These are phyloP conservation scores for Orthosia cruda DNA, from an alignment of 2,888 invertebrate genomes.

Conservation along the genomic window DNA sequence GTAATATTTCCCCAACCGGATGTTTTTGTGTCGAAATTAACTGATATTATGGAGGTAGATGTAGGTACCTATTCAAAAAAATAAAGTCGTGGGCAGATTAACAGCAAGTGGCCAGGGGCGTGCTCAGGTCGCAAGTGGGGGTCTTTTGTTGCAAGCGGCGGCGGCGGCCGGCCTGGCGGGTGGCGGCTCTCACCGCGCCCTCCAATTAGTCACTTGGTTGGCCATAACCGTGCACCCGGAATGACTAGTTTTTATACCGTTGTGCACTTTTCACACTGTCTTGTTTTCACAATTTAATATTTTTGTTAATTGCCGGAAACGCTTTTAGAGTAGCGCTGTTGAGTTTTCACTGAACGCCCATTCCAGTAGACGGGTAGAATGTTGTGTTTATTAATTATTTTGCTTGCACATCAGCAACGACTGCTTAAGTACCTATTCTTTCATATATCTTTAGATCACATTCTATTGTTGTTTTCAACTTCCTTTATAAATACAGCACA, in stretches of 20 bases:
- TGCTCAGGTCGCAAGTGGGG: slow-evolving; percentile 39
- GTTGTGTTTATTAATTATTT: not conserved
- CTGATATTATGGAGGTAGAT: slow-evolving; percentile 10
- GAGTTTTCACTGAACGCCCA: slow-evolving; percentile 3
- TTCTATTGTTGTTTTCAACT: not conserved
- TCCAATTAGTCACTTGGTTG: slow-evolving; percentile 81
- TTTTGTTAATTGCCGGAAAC: not conserved
- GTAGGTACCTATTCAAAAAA: slow-evolving; percentile 28
- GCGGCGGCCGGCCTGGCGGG: slow-evolving; percentile 14
- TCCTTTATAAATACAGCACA: not conserved
- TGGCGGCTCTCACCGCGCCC: slow-evolving; percentile 64
- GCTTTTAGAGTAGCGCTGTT: not conserved
- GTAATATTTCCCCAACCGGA: slow-evolving; percentile 5
- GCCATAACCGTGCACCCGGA: slow-evolving; percentile 63
- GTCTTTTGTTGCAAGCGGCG: slow-evolving; percentile 61
- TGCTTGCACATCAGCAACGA: not conserved
- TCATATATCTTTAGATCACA: not conserved
- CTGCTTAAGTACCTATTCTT: not conserved
- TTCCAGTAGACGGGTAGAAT: not conserved
- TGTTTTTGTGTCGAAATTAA: slow-evolving; percentile 33
- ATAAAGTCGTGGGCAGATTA: slow-evolving; percentile 26
- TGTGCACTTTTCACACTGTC: slow-evolving; percentile 50
- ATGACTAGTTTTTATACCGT: slow-evolving; percentile 57
- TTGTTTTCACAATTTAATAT: not conserved
- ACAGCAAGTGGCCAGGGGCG: slow-evolving; percentile 45